Base-by-base conservation (phyloP, 2,113 vertebrate species). In the Nothobranchius kuhntae region DNA sequence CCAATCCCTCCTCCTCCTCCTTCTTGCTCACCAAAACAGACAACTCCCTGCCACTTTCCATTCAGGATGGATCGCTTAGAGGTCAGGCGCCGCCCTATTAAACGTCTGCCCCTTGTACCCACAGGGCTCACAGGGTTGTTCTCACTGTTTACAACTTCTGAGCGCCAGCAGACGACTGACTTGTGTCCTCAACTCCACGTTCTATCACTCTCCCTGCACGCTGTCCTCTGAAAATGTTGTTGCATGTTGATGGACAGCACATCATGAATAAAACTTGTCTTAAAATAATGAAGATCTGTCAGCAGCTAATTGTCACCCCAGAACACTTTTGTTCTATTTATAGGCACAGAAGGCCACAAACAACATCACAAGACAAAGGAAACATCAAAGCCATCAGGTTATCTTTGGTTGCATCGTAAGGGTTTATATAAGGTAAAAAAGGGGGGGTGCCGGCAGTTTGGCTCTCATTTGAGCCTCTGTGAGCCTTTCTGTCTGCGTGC, bases 401-500 rank as follows among this genome's bases (percentile, higher is more conserved):
- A 58, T 78, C 46, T 71, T 71, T 45, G 54, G 65, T 61, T 59
- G 55, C 55, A 53, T 44, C 74, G 80, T 78, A 75, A 66, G 58
- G 65, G 57, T 82, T 78, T 86, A 86, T 78, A 80, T 78, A 81
- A 80, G 83, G 83, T 63, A 66, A 85, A 80, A 85, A 78, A 17
- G 1, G 30, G 30, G 68, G 77, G 68, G 83, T 66, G 69, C 61
- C 56, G 52, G 73, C 73, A 53, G 53, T 85, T 83, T 82, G 77
- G 75, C 85, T 88, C 75, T 24, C 12, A 0, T 58, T 24, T 38
- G 79, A 80, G 72, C 84, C 85, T 46, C 46, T 62, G 68, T 87
- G 73, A 92, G 84, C 83, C 77, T 55, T 66, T 91, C 90, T 91
- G 91, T 92, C 89, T 85, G 68, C 87, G 81, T 61, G 73, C 81